These are phyloP conservation scores for Silvanus unidentatus DNA, from an alignment of 2,888 invertebrate genomes.

Conservation along the genomic window DNA sequence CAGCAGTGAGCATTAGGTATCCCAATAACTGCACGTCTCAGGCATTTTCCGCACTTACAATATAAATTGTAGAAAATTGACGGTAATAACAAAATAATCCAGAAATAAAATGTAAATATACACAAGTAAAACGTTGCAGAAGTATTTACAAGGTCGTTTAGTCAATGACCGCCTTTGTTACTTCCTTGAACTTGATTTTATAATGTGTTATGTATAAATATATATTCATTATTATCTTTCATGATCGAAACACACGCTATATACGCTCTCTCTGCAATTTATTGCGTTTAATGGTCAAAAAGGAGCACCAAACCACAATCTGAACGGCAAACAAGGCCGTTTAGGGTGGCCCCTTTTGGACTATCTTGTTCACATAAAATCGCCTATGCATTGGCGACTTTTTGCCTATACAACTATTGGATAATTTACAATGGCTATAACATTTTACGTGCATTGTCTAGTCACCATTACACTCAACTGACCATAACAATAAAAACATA, in stretches of 20 bases:
- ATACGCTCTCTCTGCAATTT: too few species aligned
- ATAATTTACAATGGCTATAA: neutral
- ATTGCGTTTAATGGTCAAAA: neutral
- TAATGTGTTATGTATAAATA: slow-evolving; percentile 6
- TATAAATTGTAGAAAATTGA: too few species aligned
- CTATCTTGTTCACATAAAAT: too few species aligned
- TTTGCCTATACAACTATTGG: neutral
- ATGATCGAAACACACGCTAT: neutral
- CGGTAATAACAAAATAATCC: neutral
- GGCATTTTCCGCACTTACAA: too few species aligned
- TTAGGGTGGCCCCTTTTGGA: too few species aligned
- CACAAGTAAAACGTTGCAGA: slow-evolving; percentile 14
- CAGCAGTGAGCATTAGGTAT: too few species aligned
- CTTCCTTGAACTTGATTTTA: slow-evolving; percentile 38
- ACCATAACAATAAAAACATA: neutral
- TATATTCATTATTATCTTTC: neutral
- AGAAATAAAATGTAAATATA: slow-evolving; percentile 12
- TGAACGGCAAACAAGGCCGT: neutral
- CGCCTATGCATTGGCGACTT: neutral
- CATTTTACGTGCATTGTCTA: slow-evolving; percentile 5
- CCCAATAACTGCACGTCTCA: too few species aligned
- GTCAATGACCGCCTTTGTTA: slow-evolving; percentile 39
- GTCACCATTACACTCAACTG: neutral
- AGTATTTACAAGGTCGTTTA: slow-evolving; percentile 39
- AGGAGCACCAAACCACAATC: neutral